Evolutionary conservation across 2,797 vertebrate genomes (phyloP), one percentile per base, ranked within the genome.

Genomic region (Peromyscus aztecus): DNA sequence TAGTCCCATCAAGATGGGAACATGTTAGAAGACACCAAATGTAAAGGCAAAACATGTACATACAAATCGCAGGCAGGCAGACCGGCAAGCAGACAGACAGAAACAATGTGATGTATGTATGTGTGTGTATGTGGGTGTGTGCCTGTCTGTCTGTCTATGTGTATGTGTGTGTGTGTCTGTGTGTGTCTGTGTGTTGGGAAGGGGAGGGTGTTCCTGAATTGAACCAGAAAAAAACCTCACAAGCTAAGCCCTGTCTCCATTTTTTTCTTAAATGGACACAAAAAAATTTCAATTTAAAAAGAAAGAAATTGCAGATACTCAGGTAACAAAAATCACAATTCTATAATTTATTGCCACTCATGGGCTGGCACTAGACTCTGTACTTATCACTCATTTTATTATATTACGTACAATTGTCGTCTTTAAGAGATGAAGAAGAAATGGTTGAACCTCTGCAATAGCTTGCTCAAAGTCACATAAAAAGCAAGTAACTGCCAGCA

Each of bases 201-300:
- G 24, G 24, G 13, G 7, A 8, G 37, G 31, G 14, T 14, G 7
- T 21, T 59, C 27, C 14, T 55, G 34, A 61, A 73, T 46, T 43
- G 24, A 40, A 29, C 34, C 75, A 40, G 43, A 14, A 73, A 57
- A 69, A 46, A 2, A 8, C 57, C 49, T 57, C 52, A 12, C 0
- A 40, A 14, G 16, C 46, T 69, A 75, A 43, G 9, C 4, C 16
- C 37, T n/a, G 6, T 43, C 29, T 82, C 2, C 31, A 23, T 29
- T 43, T 61, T 81, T 55, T 10, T 37, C 55, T 80, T 80, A 31
- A 69, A 71, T 2, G n/a, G 5, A 17, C n/a, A 88, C 2, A 71
- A 77, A 89, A 89, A 76, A 37, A 49, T n/a, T 43, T 84, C 90
- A 49, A 49, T 63, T 76, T 37, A 76, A 57, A 61, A 83, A 95